Conservation (phyloP, 2,113 vertebrate species). For the Tyto alba region DNA sequence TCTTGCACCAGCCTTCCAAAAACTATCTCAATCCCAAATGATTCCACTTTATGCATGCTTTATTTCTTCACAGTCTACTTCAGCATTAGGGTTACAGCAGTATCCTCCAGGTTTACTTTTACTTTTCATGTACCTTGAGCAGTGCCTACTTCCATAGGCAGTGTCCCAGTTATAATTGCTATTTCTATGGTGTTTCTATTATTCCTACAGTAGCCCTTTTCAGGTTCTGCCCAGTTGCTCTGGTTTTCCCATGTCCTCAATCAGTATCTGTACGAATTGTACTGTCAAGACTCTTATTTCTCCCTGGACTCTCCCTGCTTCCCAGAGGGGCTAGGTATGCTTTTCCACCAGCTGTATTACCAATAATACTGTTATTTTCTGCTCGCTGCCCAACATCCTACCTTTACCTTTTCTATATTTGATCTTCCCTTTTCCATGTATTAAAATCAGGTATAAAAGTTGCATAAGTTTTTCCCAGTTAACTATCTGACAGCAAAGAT, state of each 20-base stretch:
- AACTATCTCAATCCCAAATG: neutral
- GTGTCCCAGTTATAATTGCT: constrained; percentile 7
- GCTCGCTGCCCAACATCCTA: neutral
- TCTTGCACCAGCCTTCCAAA: neutral
- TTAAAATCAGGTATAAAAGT: neutral
- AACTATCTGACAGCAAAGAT: neutral
- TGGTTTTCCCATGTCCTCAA: constrained; percentile 44
- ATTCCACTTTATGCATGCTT: neutral
- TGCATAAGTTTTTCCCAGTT: neutral
- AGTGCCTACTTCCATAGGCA: neutral
- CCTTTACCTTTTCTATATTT: constrained; percentile 2
- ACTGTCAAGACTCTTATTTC: neutral
- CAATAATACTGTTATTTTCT: constrained; percentile 11
- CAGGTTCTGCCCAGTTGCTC: constrained; percentile 18
- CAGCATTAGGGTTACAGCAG: neutral
- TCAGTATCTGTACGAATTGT: neutral
- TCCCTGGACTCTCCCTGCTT: neutral
- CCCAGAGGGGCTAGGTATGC: neutral
- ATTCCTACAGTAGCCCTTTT: neutral
- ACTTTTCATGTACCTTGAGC: neutral
- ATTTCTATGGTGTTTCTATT: constrained; percentile 6
- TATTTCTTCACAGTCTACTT: neutral
- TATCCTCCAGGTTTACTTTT: neutral
- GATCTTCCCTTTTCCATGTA: neutral
- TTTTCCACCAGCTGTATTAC: neutral